A percentile compares a stretch with the other conserved stretches of the same genome.
Conservation (phyloP, 2,888 invertebrate species). For the Hemaris fuciformis region DNA sequence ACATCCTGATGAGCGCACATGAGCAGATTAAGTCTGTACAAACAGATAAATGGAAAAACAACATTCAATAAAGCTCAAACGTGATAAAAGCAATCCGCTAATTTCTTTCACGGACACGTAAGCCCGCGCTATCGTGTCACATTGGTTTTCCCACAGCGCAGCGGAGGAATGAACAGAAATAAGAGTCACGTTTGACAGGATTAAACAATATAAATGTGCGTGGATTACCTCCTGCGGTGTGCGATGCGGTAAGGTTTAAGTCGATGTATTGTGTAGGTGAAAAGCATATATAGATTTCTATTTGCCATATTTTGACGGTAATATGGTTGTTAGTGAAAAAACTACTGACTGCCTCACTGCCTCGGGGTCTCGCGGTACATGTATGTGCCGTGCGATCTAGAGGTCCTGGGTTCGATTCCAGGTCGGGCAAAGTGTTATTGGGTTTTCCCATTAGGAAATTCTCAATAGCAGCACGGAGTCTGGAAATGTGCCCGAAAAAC, state of each 20-base stretch:
- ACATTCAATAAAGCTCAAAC: constrained; percentile 28
- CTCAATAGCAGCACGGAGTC: no score
- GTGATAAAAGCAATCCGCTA: constrained; percentile 28
- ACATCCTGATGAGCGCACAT: not conserved
- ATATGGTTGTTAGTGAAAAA: no score
- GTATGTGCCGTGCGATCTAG: no score
- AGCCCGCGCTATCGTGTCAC: constrained; percentile 22
- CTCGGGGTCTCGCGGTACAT: no score
- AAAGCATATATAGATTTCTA: no score
- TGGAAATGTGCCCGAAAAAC: no score
- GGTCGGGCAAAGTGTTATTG: no score
- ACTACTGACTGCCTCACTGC: no score
- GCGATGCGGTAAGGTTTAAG: not conserved
- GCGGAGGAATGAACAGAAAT: not conserved
- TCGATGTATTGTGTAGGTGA: not conserved
- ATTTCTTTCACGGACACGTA: constrained; percentile 29
- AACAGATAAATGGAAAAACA: constrained; percentile 20
- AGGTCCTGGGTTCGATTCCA: no score
- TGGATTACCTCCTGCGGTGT: not conserved
- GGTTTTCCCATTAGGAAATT: no score
- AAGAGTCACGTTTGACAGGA: not conserved
- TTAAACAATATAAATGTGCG: not conserved
- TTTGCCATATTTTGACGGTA: no score
- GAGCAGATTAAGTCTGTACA: constrained; percentile 18
- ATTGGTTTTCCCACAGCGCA: not conserved